phyloP scores from a whole-genome alignment of 2,113 vertebrate genomes.

The Tupaia chinensis region DNA sequence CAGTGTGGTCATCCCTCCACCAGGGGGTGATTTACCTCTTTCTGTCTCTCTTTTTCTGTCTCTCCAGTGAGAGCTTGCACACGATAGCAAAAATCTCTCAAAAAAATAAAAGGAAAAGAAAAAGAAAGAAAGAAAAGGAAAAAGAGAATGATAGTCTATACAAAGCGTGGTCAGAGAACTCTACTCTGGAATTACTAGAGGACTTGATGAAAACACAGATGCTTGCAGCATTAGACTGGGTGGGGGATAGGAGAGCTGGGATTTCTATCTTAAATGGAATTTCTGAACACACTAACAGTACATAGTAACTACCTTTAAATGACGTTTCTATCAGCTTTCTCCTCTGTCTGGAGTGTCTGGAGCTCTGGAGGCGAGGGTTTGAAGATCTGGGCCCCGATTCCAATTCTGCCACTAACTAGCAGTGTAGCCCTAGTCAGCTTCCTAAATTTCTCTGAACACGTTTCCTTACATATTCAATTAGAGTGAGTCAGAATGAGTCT shows the following conservation, averaged over 20 bases:
- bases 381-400: not conserved
- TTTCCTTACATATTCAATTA: not conserved
- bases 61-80: too few species aligned
- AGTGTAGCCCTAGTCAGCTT: not conserved
- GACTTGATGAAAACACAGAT: not conserved
- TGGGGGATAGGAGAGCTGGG: not conserved
- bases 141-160: not conserved
- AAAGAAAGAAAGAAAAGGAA: too few species aligned
- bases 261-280: conserved; percentile 27
- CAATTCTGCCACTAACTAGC: not conserved
- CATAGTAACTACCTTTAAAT: not conserved
- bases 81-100: too few species aligned
- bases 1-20: too few species aligned
- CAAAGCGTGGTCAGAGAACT: not conserved
- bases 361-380: not conserved
- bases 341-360: not conserved
- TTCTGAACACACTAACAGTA: not conserved
- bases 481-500: not conserved
- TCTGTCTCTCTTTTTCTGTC: too few species aligned
- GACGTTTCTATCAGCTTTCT: not conserved
- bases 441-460: not conserved
- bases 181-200: not conserved
- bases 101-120: too few species aligned
- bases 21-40: too few species aligned
- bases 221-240: not conserved